Evolutionary conservation across 2,113 vertebrate species (phyloP).

Genomic region (Epinephelus fuscoguttatus): DNA sequence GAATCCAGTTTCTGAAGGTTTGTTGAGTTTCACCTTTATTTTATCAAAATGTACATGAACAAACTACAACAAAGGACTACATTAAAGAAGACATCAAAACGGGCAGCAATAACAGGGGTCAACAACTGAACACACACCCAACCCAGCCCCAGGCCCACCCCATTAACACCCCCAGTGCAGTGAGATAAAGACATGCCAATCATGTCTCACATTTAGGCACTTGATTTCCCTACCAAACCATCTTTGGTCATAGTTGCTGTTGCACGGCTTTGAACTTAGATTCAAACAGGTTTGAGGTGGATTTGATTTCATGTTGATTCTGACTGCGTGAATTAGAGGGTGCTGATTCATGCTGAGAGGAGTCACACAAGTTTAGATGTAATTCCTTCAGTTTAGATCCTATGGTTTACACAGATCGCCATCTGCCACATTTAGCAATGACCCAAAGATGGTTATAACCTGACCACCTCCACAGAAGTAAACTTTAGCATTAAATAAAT

Average conservation of each 20-base stretch:
- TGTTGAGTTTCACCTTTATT: conserved; percentile 73
- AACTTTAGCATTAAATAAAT: conserved; percentile 72
- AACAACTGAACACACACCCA: conserved; percentile 74
- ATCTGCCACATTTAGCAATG: conserved; percentile 55
- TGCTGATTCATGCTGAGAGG: conserved; percentile 34
- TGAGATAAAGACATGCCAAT: conserved; percentile 79
- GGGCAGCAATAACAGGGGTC: conserved; percentile 80
- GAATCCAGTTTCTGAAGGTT: conserved; percentile 28
- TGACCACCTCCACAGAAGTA: conserved; percentile 67
- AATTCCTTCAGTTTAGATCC: conserved; percentile 26
- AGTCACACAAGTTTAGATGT: conserved; percentile 6
- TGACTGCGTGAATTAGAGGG: conserved; percentile 30
- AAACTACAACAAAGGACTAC: conserved; percentile 82
- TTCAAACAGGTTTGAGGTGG: conserved; percentile 58
- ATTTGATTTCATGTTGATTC: conserved; percentile 40
- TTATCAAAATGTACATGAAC: conserved; percentile 81
- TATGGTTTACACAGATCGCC: conserved; percentile 32
- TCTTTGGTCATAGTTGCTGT: conserved; percentile 82
- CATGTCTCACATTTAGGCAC: conserved; percentile 84
- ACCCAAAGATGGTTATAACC: conserved; percentile 77
- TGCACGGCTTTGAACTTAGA: conserved; percentile 51
- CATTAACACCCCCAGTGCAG: conserved; percentile 74
- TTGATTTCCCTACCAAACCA: conserved; percentile 80
- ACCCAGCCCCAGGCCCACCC: conserved; percentile 67
- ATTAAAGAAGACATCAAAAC: conserved; percentile 83